A percentile compares a stretch with the other conserved stretches of the same genome.
These are phyloP conservation scores for Cirrhinus mrigala DNA, from an alignment of 2,797 vertebrate species.

Conservation along the genomic window DNA sequence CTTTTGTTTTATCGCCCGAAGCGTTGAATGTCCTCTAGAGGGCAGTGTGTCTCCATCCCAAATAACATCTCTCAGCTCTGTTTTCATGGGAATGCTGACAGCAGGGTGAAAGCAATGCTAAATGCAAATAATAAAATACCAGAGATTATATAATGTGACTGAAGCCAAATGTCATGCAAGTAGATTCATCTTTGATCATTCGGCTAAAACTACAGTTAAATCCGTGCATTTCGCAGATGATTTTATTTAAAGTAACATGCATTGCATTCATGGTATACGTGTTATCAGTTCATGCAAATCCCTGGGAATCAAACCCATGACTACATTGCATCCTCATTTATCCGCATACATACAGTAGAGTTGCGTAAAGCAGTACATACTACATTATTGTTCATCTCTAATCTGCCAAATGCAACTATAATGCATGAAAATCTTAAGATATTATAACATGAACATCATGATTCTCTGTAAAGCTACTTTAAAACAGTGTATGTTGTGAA, in stretches of 20 bases:
- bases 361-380: neutral
- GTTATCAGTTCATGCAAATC: neutral
- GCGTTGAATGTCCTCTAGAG: slow-evolving; percentile 55
- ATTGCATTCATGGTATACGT: neutral
- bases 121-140: neutral
- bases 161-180: neutral
- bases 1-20: too few relatives aligned
- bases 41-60: slow-evolving; percentile 27
- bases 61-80: neutral
- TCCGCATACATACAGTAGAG: neutral
- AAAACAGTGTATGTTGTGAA: too few relatives aligned
- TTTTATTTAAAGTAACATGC: neutral
- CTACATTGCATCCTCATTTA: neutral
- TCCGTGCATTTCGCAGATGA: neutral
- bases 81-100: neutral
- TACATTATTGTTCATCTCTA: neutral
- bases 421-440: neutral
- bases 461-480: too few relatives aligned
- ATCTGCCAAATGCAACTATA: neutral
- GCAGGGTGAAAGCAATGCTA: neutral
- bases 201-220: neutral
- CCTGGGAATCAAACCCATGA: neutral
- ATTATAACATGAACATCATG: neutral
- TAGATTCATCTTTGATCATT: neutral
- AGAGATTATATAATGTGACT: too few relatives aligned